Base-by-base conservation (phyloP, 2,113 vertebrate species). In the Prunella fulvescens region DNA sequence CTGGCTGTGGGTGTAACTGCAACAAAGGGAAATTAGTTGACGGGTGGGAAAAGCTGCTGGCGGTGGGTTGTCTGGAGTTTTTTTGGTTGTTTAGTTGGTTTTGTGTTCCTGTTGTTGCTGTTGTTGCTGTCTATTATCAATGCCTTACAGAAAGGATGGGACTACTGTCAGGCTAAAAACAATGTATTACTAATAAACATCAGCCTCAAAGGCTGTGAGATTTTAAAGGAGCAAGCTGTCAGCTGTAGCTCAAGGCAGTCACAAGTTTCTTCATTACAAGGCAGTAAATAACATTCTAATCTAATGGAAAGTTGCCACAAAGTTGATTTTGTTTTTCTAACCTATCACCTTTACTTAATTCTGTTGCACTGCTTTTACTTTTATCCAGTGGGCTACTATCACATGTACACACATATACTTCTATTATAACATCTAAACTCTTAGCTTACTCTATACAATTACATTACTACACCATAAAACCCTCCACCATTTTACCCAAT, bases 321-420 rank as follows among this genome's bases (percentile, higher is more conserved):
- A 33, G 53, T 33, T 56, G 20, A 9, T 33, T 56, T 33, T 33
- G 8, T 56, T 56, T 33, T 56, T 56, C 19, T n/a, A 56, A n/a
- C 19, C 31, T 33, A n/a, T n/a, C 31, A 56, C 9, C 6, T 56
- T 22, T 56, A 4, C 54, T 22, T n/a, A 14, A 56, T 56, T 56
- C 31, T 22, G 31, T 19, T 56, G 31, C 54, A n/a, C 54, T n/a
- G 54, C 0, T 1, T 1, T n/a, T 56, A n/a, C 54, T 56, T n/a
- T 31, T 22, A 56, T 56, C 54, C 54, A 56, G n/a, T n/a, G 19
- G 12, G 31, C 54, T 14, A 14, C 31, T 14, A 22, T 56, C n/a
- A n/a, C 31, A n/a, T 9, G 0, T 7, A 4, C 31, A 14, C 31
- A 22, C 12, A 33, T 56, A 56, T n/a, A n/a, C 19, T 22, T 4